Evolutionary conservation across 2,797 vertebrate genomes (phyloP).

Genomic region (Tokudaia tokunoshimensis): DNA sequence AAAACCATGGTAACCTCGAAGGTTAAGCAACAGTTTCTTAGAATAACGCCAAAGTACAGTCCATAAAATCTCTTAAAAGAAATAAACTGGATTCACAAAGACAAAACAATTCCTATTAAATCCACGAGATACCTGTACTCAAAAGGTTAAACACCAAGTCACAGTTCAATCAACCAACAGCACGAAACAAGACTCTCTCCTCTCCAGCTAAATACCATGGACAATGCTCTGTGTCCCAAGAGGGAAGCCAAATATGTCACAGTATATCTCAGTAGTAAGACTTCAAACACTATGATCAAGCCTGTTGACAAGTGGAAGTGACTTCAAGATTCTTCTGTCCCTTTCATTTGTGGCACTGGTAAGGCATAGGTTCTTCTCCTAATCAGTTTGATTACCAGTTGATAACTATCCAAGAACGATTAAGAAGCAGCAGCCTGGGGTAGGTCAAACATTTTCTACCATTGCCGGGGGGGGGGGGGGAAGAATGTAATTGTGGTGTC

Average conservation of each 20-base stretch:
- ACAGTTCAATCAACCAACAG: background rate
- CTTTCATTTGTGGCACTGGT: conserved; percentile 3
- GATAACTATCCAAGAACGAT: conserved; percentile 29
- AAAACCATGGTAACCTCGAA: conserved; percentile 8
- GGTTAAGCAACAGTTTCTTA: background rate
- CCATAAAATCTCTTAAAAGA: background rate
- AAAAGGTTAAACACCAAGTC: background rate
- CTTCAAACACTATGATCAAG: background rate
- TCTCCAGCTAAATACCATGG: background rate
- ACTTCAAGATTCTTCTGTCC: background rate
- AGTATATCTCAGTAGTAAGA: background rate
- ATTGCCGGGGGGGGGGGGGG: no score
- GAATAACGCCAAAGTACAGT: background rate
- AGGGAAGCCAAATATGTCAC: background rate
- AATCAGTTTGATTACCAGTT: conserved; percentile 36
- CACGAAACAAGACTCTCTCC: background rate
- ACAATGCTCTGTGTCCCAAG: background rate
- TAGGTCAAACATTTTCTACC: background rate
- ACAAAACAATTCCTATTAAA: background rate
- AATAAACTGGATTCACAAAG: background rate
- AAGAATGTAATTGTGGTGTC: conserved; percentile 12
- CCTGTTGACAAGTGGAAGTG: background rate
- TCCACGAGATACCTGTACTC: background rate
- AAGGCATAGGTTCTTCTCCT: background rate
- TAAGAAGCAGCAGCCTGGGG: background rate